phyloP scores from a whole-genome alignment of 2,888 invertebrate species.

The Allygus modestus region DNA sequence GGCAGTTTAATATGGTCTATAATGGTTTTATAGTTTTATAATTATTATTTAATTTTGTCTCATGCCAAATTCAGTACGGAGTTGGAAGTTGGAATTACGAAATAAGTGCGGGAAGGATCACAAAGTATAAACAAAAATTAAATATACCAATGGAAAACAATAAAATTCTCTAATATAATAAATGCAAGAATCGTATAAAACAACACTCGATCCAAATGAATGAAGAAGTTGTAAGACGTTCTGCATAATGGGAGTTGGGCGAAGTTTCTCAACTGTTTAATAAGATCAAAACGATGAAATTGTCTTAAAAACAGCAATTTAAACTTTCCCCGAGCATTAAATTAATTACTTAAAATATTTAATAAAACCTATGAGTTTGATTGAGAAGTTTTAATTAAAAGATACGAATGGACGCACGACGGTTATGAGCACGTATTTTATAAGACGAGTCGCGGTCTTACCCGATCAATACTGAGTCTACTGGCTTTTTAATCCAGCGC shows the following conservation, averaged over 20 bases:
- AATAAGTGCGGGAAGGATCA: too few species aligned
- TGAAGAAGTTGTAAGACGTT: conserved; percentile 32
- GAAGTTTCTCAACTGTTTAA: conserved; percentile 28
- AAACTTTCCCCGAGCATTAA: conserved; percentile 15
- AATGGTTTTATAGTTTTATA: too few species aligned
- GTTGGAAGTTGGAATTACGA: too few species aligned
- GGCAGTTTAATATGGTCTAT: too few species aligned
- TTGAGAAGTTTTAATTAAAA: conserved; percentile 25
- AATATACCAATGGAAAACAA: too few species aligned
- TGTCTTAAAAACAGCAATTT: conserved; percentile 18
- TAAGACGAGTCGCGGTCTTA: not conserved
- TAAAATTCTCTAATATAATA: too few species aligned
- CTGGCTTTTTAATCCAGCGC: conserved; percentile 35
- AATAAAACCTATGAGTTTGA: conserved; percentile 9
- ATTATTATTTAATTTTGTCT: too few species aligned
- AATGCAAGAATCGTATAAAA: not conserved
- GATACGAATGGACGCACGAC: not conserved
- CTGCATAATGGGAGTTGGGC: conserved; percentile 2
- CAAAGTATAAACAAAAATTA: too few species aligned
- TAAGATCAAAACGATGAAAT: conserved; percentile 16
- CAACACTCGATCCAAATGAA: conserved; percentile 20
- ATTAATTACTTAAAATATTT: conserved; percentile 17
- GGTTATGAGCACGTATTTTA: not conserved
- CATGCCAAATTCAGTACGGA: too few species aligned
- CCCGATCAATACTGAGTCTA: conserved; percentile 10